Evolutionary conservation across 2,888 invertebrate genomes (phyloP), one percentile per base, ranked within the genome.

Genomic region (Eudasyphora cyanicolor): DNA sequence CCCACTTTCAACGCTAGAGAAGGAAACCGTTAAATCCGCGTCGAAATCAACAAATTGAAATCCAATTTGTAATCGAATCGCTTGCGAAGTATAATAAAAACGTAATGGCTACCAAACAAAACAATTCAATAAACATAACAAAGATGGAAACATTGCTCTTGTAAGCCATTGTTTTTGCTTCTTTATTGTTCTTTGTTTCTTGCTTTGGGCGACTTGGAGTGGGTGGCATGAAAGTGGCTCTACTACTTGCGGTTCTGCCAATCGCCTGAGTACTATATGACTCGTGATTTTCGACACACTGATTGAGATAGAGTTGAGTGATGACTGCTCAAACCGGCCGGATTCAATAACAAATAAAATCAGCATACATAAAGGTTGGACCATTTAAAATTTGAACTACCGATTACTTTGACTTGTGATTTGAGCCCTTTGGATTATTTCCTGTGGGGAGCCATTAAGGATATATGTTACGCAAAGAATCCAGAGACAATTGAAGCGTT

Each of bases 51-150:
- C 21, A 49, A 17, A 74, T 38, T 60, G 35, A 60, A 79, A 82
- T 82, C 67, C 32, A 79, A 76, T 60, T 69, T 69, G 38, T 60
- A 64, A 79, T 79, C 82, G 38, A 78, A 78, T 78, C 75, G 57
- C 38, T 82, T 62, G 82, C 38, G 71, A 79, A 82, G 38, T 62
- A 76, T 54, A 79, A 76, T 79, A 79, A 76, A 79, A 76, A 67
- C 57, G n/a, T 51, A 49, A 76, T 57, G 38, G 6, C 12, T 14
- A 2, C 45, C 2, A n/a, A 45, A n/a, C 38, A 38, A n/a, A 45
- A n/a, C 38, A 38, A 12, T 45, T 45, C 14, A n/a, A 45, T 45
- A 45, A 14, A n/a, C 45, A n/a, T 12, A 10, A n/a, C 14, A 45
- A 38, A 45, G 14, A n/a, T 45, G n/a, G 14, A 12, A 45, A n/a